Evolutionary conservation across 2,797 vertebrate species (phyloP), one percentile per base, ranked within the genome.

Genomic region (Lagocephalus sceleratus): DNA sequence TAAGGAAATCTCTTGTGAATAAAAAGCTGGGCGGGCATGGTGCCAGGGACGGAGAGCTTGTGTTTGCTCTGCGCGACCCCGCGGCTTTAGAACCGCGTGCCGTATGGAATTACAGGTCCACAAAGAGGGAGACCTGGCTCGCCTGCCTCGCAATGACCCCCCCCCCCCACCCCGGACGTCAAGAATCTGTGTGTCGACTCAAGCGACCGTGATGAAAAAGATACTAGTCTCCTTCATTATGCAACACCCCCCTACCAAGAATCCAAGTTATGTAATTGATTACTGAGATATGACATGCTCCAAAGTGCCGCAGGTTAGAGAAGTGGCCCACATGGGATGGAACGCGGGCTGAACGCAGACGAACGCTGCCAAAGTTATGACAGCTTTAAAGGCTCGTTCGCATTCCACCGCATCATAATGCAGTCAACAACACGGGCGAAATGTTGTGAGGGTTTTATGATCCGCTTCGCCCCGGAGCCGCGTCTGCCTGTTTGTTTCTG

Each of bases 1-100:
- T 75, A 71, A 85, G 86, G 81, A 83, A 85, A 85, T 75, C 74
- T 76, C 76, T 52, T 17, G 57, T 74, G 75, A 71, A 87, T 85
- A 82, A 87, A 88, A 85, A 80, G 68, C 78, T 67, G 67, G 53
- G 61, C 41, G 75, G 86, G 83, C 67, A 73, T 38, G 35, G 0
- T 42, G 78, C 88, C 87, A 88, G 44, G 70, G 61, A 77, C 71
- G 54, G 78, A 79, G 77, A 76, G 73, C 77, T 73, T 82, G 66
- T 71, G 66, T 82, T 88, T 86, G 79, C 73, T 67, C 63, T 72
- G 56, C 17, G 41, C 60, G 49, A 66, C 60, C 66, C 62, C 32
- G 11, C 54, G 47, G 76, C 71, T 66, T 72, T 65, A 76, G 85
- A 84, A 73, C 71, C 79, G 85, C 79, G 68, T 82, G 68, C 71